phyloP scores from a whole-genome alignment of 1,140 invertebrate genomes.

The Pseudomyrmex dendroicus region DNA sequence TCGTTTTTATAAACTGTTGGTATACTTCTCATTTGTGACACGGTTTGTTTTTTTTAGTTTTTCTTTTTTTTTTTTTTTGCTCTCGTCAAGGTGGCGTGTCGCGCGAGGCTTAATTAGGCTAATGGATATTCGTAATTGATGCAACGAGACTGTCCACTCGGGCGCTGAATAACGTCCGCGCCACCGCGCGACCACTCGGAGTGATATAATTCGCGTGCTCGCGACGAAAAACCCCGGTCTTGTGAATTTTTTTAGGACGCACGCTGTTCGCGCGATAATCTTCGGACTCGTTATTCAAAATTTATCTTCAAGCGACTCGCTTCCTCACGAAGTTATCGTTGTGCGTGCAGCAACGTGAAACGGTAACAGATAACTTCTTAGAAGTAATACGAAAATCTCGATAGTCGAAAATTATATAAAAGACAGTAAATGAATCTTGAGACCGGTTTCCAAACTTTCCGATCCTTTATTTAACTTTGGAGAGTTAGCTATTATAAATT shows the following conservation, averaged over 20 bases:
- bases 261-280: constrained; percentile 10
- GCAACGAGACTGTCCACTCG: constrained; percentile 59
- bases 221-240: constrained; percentile 17
- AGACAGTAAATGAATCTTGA: background rate
- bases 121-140: constrained; percentile 74
- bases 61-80: background rate
- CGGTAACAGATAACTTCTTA: constrained; percentile 5
- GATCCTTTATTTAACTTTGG: background rate
- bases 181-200: constrained; percentile 1
- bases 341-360: constrained; percentile 15
- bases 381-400: constrained; percentile 17
- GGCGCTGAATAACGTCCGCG: constrained; percentile 39
- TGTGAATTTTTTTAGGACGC: constrained; percentile 30
- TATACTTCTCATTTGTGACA: background rate
- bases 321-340: constrained; percentile 20
- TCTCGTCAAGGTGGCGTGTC: constrained; percentile 12
- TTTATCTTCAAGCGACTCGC: constrained; percentile 44
- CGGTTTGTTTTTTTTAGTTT: constrained; percentile 19
- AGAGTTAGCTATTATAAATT: background rate
- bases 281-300: constrained; percentile 48
- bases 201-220: constrained; percentile 61
- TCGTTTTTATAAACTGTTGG: background rate
- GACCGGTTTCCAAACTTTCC: background rate
- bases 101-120: constrained; percentile 70
- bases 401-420: constrained; percentile 37